These are phyloP conservation scores for Cataglyphis altisquamis DNA, from an alignment of 2,888 invertebrate genomes.

Conservation along the genomic window DNA sequence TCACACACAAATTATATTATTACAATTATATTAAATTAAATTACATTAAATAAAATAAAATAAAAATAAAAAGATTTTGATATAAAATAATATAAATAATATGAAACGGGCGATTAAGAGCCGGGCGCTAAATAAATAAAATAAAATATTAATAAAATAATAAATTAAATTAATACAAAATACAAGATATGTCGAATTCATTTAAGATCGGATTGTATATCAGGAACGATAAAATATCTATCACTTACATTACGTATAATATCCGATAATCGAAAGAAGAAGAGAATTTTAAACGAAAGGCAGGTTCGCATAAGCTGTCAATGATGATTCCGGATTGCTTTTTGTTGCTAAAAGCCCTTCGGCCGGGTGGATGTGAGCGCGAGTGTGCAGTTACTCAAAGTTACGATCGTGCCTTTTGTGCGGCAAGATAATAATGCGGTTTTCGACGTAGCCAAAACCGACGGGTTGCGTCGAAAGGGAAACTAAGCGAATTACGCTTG, in stretches of 20 bases:
- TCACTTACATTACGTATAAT: neutral
- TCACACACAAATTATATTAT: neutral
- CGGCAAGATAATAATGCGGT: constrained; percentile 68
- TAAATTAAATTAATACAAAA: neutral
- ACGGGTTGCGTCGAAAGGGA: constrained; percentile 46
- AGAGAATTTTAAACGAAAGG: constrained; percentile 8
- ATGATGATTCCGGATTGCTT: constrained; percentile 75
- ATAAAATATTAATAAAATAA: neutral
- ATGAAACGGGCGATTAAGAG: no score
- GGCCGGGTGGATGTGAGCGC: constrained; percentile 35
- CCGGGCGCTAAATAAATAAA: no score
- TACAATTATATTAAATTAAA: neutral
- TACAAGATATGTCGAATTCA: neutral
- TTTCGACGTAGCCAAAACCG: constrained; percentile 55
- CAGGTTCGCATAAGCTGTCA: constrained; percentile 43
- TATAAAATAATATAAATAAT: no score
- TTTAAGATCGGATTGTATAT: neutral
- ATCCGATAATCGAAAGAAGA: neutral
- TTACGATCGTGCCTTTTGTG: constrained; percentile 60
- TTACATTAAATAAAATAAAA: no score
- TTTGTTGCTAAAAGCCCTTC: constrained; percentile 64
- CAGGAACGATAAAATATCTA: neutral
- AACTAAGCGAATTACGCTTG: constrained; percentile 65
- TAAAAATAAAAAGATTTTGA: no score
- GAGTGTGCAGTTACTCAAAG: constrained; percentile 38